Base-by-base conservation (phyloP, 2,888 invertebrate species). In the Agrenia bidenticulata region DNA sequence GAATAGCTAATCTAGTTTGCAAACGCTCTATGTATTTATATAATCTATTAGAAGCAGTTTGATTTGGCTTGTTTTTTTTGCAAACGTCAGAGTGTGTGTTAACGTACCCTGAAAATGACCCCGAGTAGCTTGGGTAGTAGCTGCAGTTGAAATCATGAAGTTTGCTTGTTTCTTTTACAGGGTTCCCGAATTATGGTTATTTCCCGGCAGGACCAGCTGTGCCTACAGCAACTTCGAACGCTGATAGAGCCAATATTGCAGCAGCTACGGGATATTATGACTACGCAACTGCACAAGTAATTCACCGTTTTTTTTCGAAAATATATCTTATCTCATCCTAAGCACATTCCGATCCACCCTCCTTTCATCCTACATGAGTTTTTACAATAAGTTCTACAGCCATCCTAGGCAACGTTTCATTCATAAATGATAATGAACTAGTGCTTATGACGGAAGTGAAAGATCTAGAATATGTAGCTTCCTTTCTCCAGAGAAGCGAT, bases 151-250 rank as follows among this genome's bases (percentile, higher is more conserved):
- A 45, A 45, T 32, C 32, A 32, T 32, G 32, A 45, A 45, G 45
- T 45, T 45, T 45, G 45, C 19, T 45, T 45, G n/a, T 45, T 45
- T 45, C 45, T 66, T 60, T 75, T 76, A 61, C 79, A 81, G 82
- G 82, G 77, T 81, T 81, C 78, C 81, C 81, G 77, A 80, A 82
- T 78, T 82, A 80, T 77, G 80, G 81, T 78, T 82, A 81, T 78
- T 79, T 81, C 77, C 79, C 80, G 66, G 77, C 78, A 64, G 78
- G 79, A 79, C 81, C 81, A 77, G 78, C 80, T 79, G 78, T 85
- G 83, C 83, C 86, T 83, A 82, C 87, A 78, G 78, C 78, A 69
- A 75, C 75, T 78, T 79, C 74, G 72, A 80, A 73, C 78, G 77
- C 72, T 69, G 69, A 73, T 63, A 69, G 73, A 63, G 69, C 67